Evolutionary conservation across 2,888 invertebrate species (phyloP), one percentile per base, ranked within the genome.

Genomic region (Spodoptera picta): DNA sequence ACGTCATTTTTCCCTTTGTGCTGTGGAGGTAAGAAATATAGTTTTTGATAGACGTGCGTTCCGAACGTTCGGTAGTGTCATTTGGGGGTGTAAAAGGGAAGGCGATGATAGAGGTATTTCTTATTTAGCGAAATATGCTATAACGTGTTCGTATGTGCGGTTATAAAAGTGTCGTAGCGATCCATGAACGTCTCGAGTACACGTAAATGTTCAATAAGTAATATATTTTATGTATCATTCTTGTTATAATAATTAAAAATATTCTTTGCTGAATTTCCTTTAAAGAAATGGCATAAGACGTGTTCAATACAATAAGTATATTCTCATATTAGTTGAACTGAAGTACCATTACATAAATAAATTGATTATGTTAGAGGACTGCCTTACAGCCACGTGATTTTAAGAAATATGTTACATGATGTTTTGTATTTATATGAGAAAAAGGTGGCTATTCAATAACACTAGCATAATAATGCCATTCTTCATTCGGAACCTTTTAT

Each of bases 31-130:
- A 81, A 82, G 81, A 84, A 87, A 89, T 86, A 83, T 84, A 81
- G 86, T 88, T 87, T 86, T 87, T 84, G 86, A 88, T 85, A 80
- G 84, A 82, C 84, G 83, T 69, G 83, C 80, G 76, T 79, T 82
- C 81, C 78, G 77, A 77, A 70, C 72, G 74, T 79, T 78, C 74
- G 75, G 76, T 75, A 65, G 71, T 77, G 79, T 77, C 81, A 81
- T 84, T 78, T 83, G 80, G 75, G 83, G 81, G 82, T 82, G 81
- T 85, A 83, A 82, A 85, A 82, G 81, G 79, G 79, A 78, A 83
- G 81, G 72, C 79, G 79, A 84, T 83, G 82, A 81, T 83, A 77
- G 79, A 82, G 87, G 87, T 87, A 90, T 91, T 90, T 90, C 89
- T 90, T 89, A 90, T 88, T 90, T 87, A 86, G 84, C 81, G 80